phyloP scores from a whole-genome alignment of 2,797 vertebrate species.

The Channa striata region DNA sequence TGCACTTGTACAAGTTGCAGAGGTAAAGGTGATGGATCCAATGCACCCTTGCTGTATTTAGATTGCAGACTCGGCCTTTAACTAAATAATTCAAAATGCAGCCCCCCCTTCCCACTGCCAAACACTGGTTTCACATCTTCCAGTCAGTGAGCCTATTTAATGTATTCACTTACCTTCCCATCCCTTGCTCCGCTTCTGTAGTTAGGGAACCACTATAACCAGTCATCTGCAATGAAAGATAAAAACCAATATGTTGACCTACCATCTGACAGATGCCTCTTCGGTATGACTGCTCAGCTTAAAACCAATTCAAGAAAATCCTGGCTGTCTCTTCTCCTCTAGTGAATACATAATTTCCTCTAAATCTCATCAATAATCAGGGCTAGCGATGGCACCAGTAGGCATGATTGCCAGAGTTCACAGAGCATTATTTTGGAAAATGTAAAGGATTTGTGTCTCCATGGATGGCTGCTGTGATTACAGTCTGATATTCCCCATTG shows the following conservation, averaged over 20 bases:
- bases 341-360: constrained; percentile 70
- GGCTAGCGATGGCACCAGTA: constrained; percentile 47
- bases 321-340: constrained; percentile 51
- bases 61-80: constrained; percentile 31
- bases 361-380: constrained; percentile 76
- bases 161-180: constrained; percentile 33
- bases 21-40: constrained; percentile 4
- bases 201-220: constrained; percentile 52
- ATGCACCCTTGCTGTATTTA: constrained; percentile 24
- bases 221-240: constrained; percentile 52
- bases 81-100: constrained; percentile 62
- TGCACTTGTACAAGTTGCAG: background rate
- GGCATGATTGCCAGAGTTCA: constrained; percentile 62
- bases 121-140: constrained; percentile 49
- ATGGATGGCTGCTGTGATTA: constrained; percentile 52
- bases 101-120: constrained; percentile 39
- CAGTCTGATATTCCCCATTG: constrained; percentile 21
- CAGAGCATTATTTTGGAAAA: constrained; percentile 53
- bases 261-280: constrained; percentile 66
- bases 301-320: constrained; percentile 72
- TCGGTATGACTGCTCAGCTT: constrained; percentile 60
- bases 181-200: constrained; percentile 40
- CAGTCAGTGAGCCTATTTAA: constrained; percentile 54
- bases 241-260: constrained; percentile 60
- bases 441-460: constrained; percentile 39